Evolutionary conservation across 1,140 invertebrate genomes (phyloP), one percentile per base, ranked within the genome.

Genomic region (Bombus picipes): DNA sequence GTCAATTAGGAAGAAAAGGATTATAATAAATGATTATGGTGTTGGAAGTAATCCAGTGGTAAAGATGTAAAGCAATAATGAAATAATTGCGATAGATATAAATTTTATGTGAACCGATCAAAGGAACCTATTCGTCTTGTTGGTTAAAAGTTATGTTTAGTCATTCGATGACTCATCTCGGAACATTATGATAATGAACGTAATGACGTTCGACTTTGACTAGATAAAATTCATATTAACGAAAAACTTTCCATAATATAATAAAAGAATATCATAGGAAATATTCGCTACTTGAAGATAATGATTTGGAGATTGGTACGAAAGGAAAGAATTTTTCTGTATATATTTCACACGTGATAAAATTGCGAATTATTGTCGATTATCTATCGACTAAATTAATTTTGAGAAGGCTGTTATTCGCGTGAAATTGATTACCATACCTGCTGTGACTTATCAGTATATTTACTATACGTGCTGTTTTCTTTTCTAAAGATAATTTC

Each of bases 401-500:
- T 25, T n/a, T 53, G 2, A 32, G 73, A 57, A 75, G n/a, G 18
- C 13, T 34, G n/a, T 75, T 37, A 34, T 66, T 68, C 39, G 15
- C n/a, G 5, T n/a, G 41, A 66, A 78, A 66, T 57, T 41, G 43
- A 59, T 43, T 34, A 41, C 18, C 15, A 13, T 78, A 43, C n/a
- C 18, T 68, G 34, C 28, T 79, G 8, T 39, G n/a, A 34, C 39
- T 79, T 79, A 68, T 79, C 62, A 13, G 3, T 65, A 18, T 62
- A 18, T 77, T 77, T 77, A 32, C 12, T 10, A 66, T 4, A 75
- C 73, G 73, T 75, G 73, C 32, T 75, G 43, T 53, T 75, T 37
- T 57, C 9, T 25, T 39, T 75, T 34, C 32, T 22, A 22, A 28
- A 66, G 34, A 32, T 43, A 28, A 43, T n/a, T 66, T 47, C 62